phyloP scores from a whole-genome alignment of 2,888 invertebrate species.

The Falcaria lacertinaria region DNA sequence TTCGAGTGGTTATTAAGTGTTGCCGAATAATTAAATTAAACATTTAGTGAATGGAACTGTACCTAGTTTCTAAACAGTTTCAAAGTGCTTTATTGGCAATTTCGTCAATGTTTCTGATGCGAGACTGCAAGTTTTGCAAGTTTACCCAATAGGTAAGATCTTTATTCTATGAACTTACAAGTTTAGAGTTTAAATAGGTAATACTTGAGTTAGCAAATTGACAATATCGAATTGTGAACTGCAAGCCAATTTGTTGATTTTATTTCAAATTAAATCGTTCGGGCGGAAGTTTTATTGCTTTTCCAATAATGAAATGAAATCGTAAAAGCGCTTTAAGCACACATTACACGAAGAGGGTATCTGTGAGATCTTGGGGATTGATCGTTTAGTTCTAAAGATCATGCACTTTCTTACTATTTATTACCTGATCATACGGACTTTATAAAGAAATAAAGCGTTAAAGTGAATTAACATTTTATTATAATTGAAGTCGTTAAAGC shows the following conservation, averaged over 20 bases:
- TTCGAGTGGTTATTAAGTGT: slow-evolving; percentile 30
- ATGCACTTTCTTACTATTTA: too few species aligned
- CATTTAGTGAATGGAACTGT: background rate
- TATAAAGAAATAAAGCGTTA: too few species aligned
- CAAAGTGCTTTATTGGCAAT: background rate
- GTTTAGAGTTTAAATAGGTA: too few species aligned
- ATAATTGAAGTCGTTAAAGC: too few species aligned
- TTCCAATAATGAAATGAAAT: slow-evolving; percentile 43
- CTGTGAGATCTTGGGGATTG: too few species aligned
- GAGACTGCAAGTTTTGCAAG: background rate
- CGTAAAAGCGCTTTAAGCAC: slow-evolving; percentile 29
- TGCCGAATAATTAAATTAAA: slow-evolving; percentile 21
- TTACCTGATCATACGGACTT: too few species aligned
- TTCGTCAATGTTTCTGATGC: background rate
- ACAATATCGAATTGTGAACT: slow-evolving; percentile 15
- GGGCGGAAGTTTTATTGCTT: slow-evolving; percentile 41
- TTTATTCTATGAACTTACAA: too few species aligned
- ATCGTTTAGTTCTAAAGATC: too few species aligned
- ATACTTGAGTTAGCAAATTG: too few species aligned
- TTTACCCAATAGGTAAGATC: background rate
- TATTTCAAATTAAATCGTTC: slow-evolving; percentile 34
- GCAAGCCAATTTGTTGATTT: slow-evolving; percentile 27
- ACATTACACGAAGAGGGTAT: too few species aligned
- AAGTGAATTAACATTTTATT: too few species aligned
- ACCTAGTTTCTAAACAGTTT: background rate